Evolutionary conservation across 2,113 vertebrate species (phyloP), one percentile per base, ranked within the genome.

Genomic region (Turdus rufiventris): DNA sequence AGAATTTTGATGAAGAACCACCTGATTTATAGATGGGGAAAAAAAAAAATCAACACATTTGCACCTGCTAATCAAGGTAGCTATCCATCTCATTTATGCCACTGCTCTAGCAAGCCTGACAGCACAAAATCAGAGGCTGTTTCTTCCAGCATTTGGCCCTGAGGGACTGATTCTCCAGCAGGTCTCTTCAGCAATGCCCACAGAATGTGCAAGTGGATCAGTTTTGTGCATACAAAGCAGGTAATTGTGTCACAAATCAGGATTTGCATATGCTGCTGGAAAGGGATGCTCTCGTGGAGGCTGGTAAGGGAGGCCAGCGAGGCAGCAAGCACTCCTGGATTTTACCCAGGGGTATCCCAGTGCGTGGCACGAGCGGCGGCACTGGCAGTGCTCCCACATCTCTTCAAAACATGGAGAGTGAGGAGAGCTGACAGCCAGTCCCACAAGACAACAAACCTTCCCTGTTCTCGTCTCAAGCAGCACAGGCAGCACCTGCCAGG

Each of bases 61-160:
- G 85, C 88, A 91, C 93, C 94, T 94, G 92, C 75, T 96, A 96
- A 96, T 96, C 95, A 96, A 96, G 93, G 94, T 96, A 87, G 82
- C 72, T 80, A 96, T 97, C 95, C 92, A 96, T 97, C 96, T 96
- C 90, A 75, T 96, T 96, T 95, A 96, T 96, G 88, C 79, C 92
- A 95, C 85, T 65, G 88, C 92, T 93, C 79, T 43, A 6, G 79
- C 82, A 94, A 96, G 65, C 72, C 91, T 94, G 90, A 91, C 85
- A 94, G 94, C 91, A 91, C 88, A 86, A 89, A 96, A 91, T 96
- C 93, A 93, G 89, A 94, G 75, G 89, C 91, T 89, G 92, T 92
- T 96, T 90, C 88, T 94, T 95, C 79, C 93, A 92, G 82, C 57
- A 42, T 81, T 86, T 88, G 96, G 91, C 93, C 94, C 92, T 92